Base-by-base conservation (phyloP, 1,140 invertebrate genomes). In the Pantala flavescens region DNA sequence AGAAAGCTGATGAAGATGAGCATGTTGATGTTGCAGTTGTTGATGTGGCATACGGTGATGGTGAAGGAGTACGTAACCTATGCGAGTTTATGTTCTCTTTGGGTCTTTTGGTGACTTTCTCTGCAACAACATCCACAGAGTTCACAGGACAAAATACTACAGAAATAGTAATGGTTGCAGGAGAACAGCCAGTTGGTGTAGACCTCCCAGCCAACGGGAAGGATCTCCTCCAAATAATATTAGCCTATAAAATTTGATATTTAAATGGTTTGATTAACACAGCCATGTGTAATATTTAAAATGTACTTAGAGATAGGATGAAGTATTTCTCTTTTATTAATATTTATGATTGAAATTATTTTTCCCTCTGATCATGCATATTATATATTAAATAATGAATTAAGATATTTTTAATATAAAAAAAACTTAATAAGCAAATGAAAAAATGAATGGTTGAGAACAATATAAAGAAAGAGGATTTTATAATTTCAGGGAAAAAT, bases 61-160 rank as follows among this genome's bases (percentile, higher is more conserved):
- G 49, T 3, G 49, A 63, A 7, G 49, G 49, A 7, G 49, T 63
- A 3, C 49, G 14, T 16, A 21, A 19, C 49, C 49, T 63, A 21
- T 63, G 49, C 2, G 49, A 19, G n/a, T 63, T 63, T 19, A 63
- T 21, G 49, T 21, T 63, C 12, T 63, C 49, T 63, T 63, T 63
- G 49, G 49, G 1, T 63, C 49, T 16, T 14, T 63, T 63, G 14
- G 49, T 21, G 2, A 63, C n/a, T 63, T 63, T 63, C n/a, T 63
- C 49, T 21, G 49, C 49, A 63, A 63, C 49, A 16, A 63, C 49
- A 21, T 79, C 79, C 9, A 85, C 83, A 0, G 82, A 81, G 43
- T 85, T 77, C 24, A 87, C 84, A 9, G 86, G 84, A 76, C 85
- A 80, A 77, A 87, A 87, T 21, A 86, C 78, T 5, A 85, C 79